Conservation (phyloP, 2,888 invertebrate genomes). For the Galerucella pusilla region DNA sequence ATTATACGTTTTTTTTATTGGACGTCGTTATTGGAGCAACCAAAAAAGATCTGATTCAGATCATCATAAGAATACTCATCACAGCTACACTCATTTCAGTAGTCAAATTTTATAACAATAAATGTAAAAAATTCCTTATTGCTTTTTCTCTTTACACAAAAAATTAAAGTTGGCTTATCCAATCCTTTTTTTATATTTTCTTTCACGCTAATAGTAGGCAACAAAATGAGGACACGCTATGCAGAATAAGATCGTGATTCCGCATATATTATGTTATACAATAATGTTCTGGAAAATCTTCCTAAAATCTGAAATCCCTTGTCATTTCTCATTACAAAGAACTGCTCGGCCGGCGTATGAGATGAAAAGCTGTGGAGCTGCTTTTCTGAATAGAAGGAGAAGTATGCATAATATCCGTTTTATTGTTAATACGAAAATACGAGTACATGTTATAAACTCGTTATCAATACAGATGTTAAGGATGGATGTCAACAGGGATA, state of each 20-base stretch:
- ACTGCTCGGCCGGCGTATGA: neutral
- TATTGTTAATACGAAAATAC: conserved; percentile 2
- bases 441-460: neutral
- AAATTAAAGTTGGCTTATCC: neutral
- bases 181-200: conserved; percentile 3
- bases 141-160: neutral
- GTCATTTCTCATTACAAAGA: conserved; percentile 14
- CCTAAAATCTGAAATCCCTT: conserved; percentile 1
- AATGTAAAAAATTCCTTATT: conserved; percentile 21
- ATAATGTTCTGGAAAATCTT: conserved; percentile 10
- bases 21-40: too few species aligned
- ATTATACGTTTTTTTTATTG: too few species aligned
- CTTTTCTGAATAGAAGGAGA: neutral
- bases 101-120: neutral
- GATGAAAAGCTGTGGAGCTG: neutral
- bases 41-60: too few species aligned
- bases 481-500: neutral
- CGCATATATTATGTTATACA: conserved; percentile 16
- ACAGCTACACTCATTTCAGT: too few species aligned
- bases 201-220: neutral
- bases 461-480: conserved; percentile 1
- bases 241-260: conserved; percentile 16
- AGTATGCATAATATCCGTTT: neutral
- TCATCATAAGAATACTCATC: too few species aligned
- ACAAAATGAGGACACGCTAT: conserved; percentile 8